Evolutionary conservation across 2,888 invertebrate species (phyloP).

Genomic region (Phortica okadai): DNA sequence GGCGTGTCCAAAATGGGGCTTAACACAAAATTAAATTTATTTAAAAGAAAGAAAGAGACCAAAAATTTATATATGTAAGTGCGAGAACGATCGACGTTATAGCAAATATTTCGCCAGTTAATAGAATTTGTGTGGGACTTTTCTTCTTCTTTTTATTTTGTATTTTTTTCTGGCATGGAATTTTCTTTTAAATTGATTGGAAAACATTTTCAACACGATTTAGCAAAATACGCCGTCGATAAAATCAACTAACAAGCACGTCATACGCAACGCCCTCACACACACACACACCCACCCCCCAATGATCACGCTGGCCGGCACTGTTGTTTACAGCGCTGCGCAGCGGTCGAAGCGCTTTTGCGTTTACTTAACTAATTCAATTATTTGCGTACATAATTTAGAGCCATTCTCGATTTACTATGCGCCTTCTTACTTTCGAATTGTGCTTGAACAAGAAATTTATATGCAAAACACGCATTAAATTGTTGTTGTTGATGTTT

Average conservation of each 20-base stretch:
- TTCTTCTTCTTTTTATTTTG: not conserved
- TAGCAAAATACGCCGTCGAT: constrained; percentile 19
- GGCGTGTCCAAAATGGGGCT: not conserved
- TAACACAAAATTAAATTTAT: constrained; percentile 33
- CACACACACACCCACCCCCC: not conserved
- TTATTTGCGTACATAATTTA: constrained; percentile 67
- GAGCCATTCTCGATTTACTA: constrained; percentile 28
- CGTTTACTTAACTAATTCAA: constrained; percentile 60
- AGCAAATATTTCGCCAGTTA: not conserved
- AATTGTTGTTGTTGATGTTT: constrained; percentile 49
- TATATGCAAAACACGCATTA: constrained; percentile 69
- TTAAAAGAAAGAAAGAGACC: constrained; percentile 11
- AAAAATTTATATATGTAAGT: not conserved
- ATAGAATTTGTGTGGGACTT: not conserved
- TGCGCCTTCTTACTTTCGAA: constrained; percentile 21
- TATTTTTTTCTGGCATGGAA: constrained; percentile 19
- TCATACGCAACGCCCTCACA: not conserved
- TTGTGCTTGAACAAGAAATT: constrained; percentile 56
- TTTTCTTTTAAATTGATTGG: constrained; percentile 62
- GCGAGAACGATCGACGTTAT: not conserved
- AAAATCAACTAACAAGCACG: constrained; percentile 11
- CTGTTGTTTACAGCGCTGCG: not conserved
- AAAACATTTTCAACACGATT: constrained; percentile 63
- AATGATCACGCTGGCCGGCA: not conserved
- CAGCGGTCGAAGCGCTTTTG: not conserved